Evolutionary conservation across 2,888 invertebrate genomes (phyloP), one percentile per base, ranked within the genome.

Genomic region (Thymelicus sylvestris): DNA sequence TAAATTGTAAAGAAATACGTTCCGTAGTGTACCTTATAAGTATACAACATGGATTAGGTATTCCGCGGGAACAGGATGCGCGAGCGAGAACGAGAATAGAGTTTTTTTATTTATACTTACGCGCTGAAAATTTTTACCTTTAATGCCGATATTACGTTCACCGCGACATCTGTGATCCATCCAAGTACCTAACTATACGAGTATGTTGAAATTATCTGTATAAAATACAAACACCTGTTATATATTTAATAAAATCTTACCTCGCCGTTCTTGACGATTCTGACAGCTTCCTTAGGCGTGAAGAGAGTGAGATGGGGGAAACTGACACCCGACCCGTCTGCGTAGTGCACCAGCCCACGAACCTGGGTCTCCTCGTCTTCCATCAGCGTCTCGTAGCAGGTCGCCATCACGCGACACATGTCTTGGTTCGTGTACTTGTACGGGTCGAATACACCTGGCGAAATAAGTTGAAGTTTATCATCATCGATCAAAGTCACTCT

Each of bases 351-450:
- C 80, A 96, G 95, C 12, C 97, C 97, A 13, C 96, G 94, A 7
- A 97, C 95, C 89, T 97, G 97, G 77, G 95, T 96, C 77, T 97
- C 96, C 85, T 97, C 97, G 82, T 97, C 97, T 83, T 97, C 97
- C 94, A 97, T 94, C 61, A 97, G 85, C 0, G 96, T 95, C 86
- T 97, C 97, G 84, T 96, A 97, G 31, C 96, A 96, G 59, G 96
- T 95, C 64, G 95, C 96, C 89, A 97, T 96, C 1, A 96, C 95
- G 44, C 96, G 95, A 83, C 97, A 96, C 95, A 97, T 96, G 81
- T 97, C 97, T 65, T 95, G 96, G 80, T 97, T 96, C 8, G 96
- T 96, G 84, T 95, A 97, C 81, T 96, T 96, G 83, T 96, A 95
- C 0, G 97, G 96, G 88, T 97, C 97, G 86, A 97, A 96, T 13